Evolutionary conservation across 1,140 invertebrate species (phyloP).

Genomic region (Drosophila aff.): DNA sequence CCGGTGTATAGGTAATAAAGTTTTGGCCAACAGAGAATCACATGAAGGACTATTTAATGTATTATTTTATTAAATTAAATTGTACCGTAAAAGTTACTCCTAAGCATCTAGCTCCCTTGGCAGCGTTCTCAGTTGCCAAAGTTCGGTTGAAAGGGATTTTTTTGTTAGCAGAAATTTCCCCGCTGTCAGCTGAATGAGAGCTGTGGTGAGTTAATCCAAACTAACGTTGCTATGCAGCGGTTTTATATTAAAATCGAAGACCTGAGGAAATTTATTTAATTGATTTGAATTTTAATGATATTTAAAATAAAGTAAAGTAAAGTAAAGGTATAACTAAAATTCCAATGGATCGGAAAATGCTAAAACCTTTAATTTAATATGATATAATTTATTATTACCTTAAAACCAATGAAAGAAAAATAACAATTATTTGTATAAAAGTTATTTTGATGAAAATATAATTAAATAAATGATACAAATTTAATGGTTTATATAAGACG

Average conservation of each 20-base stretch:
- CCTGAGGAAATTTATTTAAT: neutral
- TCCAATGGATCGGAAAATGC: no score
- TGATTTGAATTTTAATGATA: no score
- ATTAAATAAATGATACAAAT: no score
- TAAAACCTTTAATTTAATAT: no score
- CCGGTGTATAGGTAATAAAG: neutral
- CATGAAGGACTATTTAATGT: neutral
- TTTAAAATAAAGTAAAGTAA: no score
- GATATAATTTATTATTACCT: no score
- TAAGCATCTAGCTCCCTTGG: neutral
- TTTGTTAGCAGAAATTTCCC: constrained; percentile 13
- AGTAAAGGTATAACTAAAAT: no score
- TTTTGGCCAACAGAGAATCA: neutral
- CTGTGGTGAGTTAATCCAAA: constrained; percentile 21
- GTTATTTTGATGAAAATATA: no score
- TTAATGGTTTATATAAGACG: no score
- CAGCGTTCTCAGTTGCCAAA: neutral
- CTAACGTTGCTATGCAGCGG: neutral
- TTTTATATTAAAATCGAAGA: neutral
- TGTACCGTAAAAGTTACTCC: neutral
- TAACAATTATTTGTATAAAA: no score
- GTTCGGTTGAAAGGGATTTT: constrained; percentile 26
- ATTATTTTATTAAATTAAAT: neutral
- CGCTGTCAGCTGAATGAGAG: neutral
- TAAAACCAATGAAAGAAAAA: no score